Conservation (phyloP, 2,113 vertebrate genomes). For the Piaya cayana region DNA sequence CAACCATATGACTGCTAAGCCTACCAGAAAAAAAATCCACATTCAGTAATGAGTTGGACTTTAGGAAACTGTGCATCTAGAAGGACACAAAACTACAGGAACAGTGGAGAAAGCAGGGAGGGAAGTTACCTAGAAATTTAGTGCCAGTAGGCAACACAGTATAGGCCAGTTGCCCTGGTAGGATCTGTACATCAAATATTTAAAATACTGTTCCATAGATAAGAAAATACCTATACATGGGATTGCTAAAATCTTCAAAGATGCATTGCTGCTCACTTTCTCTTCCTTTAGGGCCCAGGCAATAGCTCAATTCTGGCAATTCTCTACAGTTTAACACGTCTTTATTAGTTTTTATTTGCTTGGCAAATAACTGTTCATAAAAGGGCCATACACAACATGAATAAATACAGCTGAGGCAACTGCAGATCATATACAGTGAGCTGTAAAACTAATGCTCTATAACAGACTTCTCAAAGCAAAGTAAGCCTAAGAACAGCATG, state of each 20-base stretch:
- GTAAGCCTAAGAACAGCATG: neutral
- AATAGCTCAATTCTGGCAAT: neutral
- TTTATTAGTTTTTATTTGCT: slow-evolving; percentile 15
- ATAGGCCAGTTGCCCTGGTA: neutral
- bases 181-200: accelerated
- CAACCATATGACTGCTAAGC: neutral
- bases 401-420: neutral
- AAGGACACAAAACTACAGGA: neutral
- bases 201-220: neutral
- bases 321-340: neutral
- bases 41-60: neutral
- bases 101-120: neutral
- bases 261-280: neutral
- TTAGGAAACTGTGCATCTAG: neutral
- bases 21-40: neutral
- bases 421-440: neutral
- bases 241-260: neutral
- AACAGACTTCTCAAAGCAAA: neutral
- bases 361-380: neutral
- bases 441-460: neutral
- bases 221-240: neutral
- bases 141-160: neutral
- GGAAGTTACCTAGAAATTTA: neutral
- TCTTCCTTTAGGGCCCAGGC: neutral
- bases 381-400: neutral